A percentile compares a stretch with the other conserved stretches of the same genome.
phyloP scores from a whole-genome alignment of 2,888 invertebrate species.

The Tolmerus cingulatus region DNA sequence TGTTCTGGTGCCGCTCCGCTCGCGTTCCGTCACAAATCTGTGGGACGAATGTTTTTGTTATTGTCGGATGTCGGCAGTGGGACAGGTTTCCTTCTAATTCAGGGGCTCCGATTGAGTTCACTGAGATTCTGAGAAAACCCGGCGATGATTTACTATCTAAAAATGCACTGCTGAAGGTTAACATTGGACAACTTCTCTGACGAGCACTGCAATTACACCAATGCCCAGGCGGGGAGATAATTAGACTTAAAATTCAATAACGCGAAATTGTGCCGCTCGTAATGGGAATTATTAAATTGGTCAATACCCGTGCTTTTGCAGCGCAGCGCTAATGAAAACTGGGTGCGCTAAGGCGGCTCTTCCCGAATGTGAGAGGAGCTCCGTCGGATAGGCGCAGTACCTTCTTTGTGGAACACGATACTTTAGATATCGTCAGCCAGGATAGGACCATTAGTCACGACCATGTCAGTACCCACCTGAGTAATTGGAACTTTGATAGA shows the following conservation, averaged over 20 bases:
- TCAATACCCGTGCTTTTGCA: background rate
- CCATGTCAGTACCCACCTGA: background rate
- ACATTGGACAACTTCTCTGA: background rate
- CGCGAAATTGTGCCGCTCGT: background rate
- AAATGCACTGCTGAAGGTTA: background rate
- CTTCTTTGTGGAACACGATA: background rate
- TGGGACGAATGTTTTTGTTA: background rate
- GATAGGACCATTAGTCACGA: background rate
- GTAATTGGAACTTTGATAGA: too few species aligned
- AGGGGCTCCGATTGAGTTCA: background rate
- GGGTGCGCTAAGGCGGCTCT: background rate
- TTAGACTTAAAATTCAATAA: background rate
- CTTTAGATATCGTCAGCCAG: background rate
- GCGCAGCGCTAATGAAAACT: background rate
- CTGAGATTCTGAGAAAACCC: background rate
- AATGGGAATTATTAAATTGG: background rate
- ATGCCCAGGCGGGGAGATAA: background rate
- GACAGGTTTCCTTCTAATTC: background rate
- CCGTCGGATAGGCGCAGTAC: background rate
- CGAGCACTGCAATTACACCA: background rate
- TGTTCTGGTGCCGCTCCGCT: background rate
- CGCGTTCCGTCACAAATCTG: background rate
- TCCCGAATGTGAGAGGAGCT: background rate
- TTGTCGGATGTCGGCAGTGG: background rate
- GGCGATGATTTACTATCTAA: background rate